These are phyloP conservation scores for Aproaerema taeniolella DNA, from an alignment of 2,888 invertebrate species.

Conservation along the genomic window DNA sequence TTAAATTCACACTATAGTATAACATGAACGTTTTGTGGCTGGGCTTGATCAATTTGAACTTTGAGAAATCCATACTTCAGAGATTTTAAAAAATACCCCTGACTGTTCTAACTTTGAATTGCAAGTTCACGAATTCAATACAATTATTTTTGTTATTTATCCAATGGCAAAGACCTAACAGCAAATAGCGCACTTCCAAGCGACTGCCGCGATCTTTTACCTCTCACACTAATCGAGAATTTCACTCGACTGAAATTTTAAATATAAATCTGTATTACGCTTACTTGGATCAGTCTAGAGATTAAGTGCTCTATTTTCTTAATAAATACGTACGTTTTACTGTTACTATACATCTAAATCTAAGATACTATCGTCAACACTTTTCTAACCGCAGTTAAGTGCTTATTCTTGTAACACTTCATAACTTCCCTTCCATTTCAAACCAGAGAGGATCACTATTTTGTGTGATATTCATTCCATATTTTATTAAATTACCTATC, in stretches of 20 bases:
- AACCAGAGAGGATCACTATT: slow-evolving; percentile 53
- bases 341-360: slow-evolving; percentile 26
- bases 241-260: slow-evolving; percentile 68
- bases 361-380: slow-evolving; percentile 23
- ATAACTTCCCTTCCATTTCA: slow-evolving; percentile 14
- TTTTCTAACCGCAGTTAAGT: slow-evolving; percentile 24
- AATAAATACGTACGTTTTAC: slow-evolving; percentile 64
- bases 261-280: slow-evolving; percentile 71
- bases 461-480: slow-evolving; percentile 75
- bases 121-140: too few species aligned
- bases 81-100: too few species aligned
- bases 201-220: slow-evolving; percentile 34
- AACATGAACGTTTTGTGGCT: too few species aligned
- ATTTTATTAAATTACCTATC: slow-evolving; percentile 39
- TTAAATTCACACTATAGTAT: too few species aligned
- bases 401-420: slow-evolving; percentile 17
- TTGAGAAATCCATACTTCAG: too few species aligned
- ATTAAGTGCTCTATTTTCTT: slow-evolving; percentile 75
- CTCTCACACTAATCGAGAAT: slow-evolving; percentile 69
- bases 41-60: too few species aligned
- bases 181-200: neutral
- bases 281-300: slow-evolving; percentile 74
- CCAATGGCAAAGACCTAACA: slow-evolving; percentile 6
- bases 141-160: too few species aligned
- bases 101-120: too few species aligned